A percentile compares a stretch with the other conserved stretches of the same genome.
phyloP scores from a whole-genome alignment of 2,113 vertebrate species.

The Tyto alba region DNA sequence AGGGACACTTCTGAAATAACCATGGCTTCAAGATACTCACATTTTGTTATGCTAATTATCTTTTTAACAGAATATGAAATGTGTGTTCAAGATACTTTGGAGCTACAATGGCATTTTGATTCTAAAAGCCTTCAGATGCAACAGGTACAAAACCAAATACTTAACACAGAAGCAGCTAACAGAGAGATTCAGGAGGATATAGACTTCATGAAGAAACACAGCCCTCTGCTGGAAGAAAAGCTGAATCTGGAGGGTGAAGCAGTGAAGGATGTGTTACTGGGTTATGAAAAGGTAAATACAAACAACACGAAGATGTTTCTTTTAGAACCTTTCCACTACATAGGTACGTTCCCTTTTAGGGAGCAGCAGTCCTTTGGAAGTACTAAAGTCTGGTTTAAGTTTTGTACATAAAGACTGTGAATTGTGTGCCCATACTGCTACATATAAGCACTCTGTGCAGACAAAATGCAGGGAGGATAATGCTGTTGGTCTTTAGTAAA shows the following conservation, averaged over 20 bases:
- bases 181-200: slow-evolving; percentile 63
- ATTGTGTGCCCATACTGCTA: accelerated
- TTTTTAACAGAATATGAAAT: slow-evolving; percentile 72
- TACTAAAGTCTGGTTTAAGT: neutral
- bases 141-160: slow-evolving; percentile 49
- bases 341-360: neutral
- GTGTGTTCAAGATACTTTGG: slow-evolving; percentile 64
- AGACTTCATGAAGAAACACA: slow-evolving; percentile 73
- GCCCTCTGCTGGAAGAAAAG: slow-evolving; percentile 77
- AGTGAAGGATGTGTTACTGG: slow-evolving; percentile 21
- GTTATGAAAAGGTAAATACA: slow-evolving; percentile 68
- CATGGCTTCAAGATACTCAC: neutral
- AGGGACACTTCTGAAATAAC: neutral
- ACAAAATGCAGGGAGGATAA: neutral
- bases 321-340: neutral
- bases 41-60: neutral
- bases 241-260: slow-evolving; percentile 57
- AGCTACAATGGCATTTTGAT: slow-evolving; percentile 73
- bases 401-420: neutral
- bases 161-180: slow-evolving; percentile 57
- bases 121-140: slow-evolving; percentile 43
- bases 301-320: neutral
- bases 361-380: neutral
- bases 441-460: too few relatives aligned
- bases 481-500: neutral